Conservation (phyloP, 2,888 invertebrate genomes). For the Anthrax anthrax region DNA sequence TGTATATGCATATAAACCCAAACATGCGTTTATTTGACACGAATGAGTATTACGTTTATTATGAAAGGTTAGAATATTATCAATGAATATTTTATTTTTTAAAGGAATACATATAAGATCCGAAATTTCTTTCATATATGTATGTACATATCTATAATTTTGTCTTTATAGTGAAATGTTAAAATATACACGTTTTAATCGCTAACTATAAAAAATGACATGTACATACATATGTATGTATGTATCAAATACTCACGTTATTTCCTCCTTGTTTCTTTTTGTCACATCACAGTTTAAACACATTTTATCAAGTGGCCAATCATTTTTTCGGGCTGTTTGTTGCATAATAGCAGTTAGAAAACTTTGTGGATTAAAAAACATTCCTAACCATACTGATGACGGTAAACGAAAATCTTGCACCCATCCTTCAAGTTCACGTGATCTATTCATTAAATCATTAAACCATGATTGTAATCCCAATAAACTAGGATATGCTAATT, state of each 20-base stretch:
- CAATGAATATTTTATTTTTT: too few relatives aligned
- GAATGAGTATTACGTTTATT: too few relatives aligned
- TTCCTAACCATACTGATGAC: conserved; percentile 80
- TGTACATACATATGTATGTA: too few relatives aligned
- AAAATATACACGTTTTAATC: too few relatives aligned
- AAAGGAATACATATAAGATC: too few relatives aligned
- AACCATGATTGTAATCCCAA: conserved; percentile 76
- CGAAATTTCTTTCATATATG: too few relatives aligned
- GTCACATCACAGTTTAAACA: conserved; percentile 89
- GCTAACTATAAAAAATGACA: too few relatives aligned
- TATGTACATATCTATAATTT: too few relatives aligned
- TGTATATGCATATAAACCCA: too few relatives aligned
- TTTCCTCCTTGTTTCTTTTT: conserved; percentile 72
- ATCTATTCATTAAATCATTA: conserved; percentile 63
- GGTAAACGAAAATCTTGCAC: conserved; percentile 79
- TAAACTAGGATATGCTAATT: conserved; percentile 77
- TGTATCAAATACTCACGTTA: conserved; percentile 57
- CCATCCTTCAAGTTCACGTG: conserved; percentile 77
- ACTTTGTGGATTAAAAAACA: conserved; percentile 94
- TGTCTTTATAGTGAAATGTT: too few relatives aligned
- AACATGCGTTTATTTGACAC: too few relatives aligned
- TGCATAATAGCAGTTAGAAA: conserved; percentile 96
- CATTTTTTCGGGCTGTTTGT: conserved; percentile 88
- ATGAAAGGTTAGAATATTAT: too few relatives aligned
- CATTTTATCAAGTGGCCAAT: conserved; percentile 94